Percentiles rank a stretch among this genome's conserved stretches.
These are phyloP conservation scores for Oriolus oriolus DNA, from an alignment of 2,113 vertebrate genomes.

Conservation along the genomic window DNA sequence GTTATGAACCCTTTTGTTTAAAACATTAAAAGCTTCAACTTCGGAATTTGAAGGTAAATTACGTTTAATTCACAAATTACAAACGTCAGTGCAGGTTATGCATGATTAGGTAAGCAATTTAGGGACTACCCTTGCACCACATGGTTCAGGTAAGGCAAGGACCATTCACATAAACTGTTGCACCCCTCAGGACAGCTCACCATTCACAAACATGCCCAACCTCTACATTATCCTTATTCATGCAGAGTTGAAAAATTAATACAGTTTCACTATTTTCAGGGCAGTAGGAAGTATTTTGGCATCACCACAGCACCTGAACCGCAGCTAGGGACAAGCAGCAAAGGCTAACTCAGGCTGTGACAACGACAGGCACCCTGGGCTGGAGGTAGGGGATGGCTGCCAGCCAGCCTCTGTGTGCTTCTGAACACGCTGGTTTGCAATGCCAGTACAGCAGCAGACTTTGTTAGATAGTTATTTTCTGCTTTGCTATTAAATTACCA, in stretches of 20 bases:
- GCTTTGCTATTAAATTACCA: not conserved
- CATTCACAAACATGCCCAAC: not conserved
- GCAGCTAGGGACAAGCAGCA: not conserved
- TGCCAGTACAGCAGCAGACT: not conserved
- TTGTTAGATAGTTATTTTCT: not conserved
- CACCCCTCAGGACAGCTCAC: not conserved
- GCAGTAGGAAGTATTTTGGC: not conserved
- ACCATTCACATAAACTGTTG: not conserved
- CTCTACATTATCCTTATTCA: not conserved
- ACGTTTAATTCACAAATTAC: not conserved
- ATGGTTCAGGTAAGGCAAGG: not conserved
- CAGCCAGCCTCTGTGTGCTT: not conserved
- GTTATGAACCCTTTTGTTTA: not conserved
- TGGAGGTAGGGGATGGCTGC: not conserved
- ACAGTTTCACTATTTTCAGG: not conserved
- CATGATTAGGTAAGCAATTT: not conserved
- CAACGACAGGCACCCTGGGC: not conserved
- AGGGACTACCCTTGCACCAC: not conserved
- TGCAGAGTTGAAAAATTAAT: not conserved
- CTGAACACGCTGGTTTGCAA: not conserved
- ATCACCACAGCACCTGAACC: not conserved
- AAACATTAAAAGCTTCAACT: not conserved
- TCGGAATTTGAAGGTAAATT: not conserved
- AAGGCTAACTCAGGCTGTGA: not conserved
- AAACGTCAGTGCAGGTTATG: not conserved